Percentiles rank a stretch among this genome's conserved stretches.
These are phyloP conservation scores for Mus pahari DNA, from an alignment of 2,113 vertebrate genomes.

Conservation along the genomic window DNA sequence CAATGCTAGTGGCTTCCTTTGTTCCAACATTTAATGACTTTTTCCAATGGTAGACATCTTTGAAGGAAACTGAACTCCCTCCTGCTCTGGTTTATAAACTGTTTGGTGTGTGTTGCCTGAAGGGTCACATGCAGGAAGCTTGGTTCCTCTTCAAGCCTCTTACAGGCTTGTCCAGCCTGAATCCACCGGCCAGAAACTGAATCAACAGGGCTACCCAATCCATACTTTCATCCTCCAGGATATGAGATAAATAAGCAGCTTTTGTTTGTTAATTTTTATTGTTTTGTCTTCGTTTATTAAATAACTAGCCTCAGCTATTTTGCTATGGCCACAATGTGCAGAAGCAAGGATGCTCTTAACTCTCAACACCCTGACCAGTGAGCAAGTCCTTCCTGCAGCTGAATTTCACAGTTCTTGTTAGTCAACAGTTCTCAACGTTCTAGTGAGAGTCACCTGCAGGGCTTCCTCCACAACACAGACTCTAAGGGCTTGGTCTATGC, in stretches of 20 bases:
- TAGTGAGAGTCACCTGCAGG: background rate
- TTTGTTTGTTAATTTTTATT: background rate
- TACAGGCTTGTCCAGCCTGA: background rate
- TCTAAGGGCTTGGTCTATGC: background rate
- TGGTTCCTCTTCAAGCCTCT: background rate
- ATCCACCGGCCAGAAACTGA: background rate
- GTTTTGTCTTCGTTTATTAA: background rate
- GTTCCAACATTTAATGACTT: background rate
- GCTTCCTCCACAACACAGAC: background rate
- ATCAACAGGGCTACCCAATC: background rate
- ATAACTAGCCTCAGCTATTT: background rate
- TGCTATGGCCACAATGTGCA: background rate
- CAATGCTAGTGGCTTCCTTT: background rate
- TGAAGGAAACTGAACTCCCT: background rate
- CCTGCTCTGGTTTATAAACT: background rate
- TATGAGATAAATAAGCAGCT: background rate
- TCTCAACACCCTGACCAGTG: too few relatives aligned
- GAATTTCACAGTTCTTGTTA: background rate
- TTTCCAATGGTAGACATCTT: background rate
- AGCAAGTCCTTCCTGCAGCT: too few relatives aligned
- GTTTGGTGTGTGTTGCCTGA: too few relatives aligned
- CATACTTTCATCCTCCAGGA: background rate
- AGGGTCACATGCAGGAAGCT: background rate
- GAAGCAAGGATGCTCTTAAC: background rate
- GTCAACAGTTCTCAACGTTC: background rate